A percentile compares a stretch with the other conserved stretches of the same genome.
phyloP scores from a whole-genome alignment of 2,797 vertebrate species.

The Eulemur coronatus region DNA sequence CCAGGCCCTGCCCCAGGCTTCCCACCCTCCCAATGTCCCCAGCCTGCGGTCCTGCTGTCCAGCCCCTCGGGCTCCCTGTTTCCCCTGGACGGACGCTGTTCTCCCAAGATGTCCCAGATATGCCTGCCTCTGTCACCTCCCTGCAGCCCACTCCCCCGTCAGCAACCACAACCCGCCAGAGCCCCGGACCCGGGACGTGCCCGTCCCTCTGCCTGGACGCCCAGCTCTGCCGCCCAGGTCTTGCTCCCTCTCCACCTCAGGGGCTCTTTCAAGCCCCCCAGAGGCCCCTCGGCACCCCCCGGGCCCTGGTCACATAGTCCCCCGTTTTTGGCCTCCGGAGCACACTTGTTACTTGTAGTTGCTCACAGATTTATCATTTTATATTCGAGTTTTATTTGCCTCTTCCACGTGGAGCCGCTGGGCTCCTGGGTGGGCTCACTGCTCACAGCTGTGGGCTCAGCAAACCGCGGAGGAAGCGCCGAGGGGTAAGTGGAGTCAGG shows the following conservation, averaged over 20 bases:
- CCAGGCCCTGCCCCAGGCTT: not conserved
- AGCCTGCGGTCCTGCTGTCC: rapidly evolving
- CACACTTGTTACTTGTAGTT: rapidly evolving
- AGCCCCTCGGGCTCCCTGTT: not conserved
- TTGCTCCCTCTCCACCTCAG: too few relatives aligned
- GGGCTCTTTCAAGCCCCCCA: too few relatives aligned
- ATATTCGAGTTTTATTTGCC: not conserved
- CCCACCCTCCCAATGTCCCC: rapidly evolving
- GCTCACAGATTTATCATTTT: rapidly evolving
- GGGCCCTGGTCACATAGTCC: not conserved
- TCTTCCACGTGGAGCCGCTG: not conserved
- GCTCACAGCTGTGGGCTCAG: not conserved
- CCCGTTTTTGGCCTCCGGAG: rapidly evolving
- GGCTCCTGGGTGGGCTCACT: rapidly evolving
- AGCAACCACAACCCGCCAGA: not conserved
- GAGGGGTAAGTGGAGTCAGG: too few relatives aligned
- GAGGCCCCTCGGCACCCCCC: too few relatives aligned
- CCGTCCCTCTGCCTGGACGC: not conserved
- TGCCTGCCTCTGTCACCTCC: not conserved
- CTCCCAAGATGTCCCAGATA: not conserved
- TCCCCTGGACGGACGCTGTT: not conserved
- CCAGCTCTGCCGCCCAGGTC: not conserved
- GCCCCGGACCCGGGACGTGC: too few relatives aligned
- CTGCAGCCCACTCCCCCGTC: rapidly evolving
- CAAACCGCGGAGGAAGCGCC: not conserved